Percentiles rank a stretch among this genome's conserved stretches.
Evolutionary conservation across 2,888 invertebrate genomes (phyloP).

Genomic region (Zelleria hepariella): DNA sequence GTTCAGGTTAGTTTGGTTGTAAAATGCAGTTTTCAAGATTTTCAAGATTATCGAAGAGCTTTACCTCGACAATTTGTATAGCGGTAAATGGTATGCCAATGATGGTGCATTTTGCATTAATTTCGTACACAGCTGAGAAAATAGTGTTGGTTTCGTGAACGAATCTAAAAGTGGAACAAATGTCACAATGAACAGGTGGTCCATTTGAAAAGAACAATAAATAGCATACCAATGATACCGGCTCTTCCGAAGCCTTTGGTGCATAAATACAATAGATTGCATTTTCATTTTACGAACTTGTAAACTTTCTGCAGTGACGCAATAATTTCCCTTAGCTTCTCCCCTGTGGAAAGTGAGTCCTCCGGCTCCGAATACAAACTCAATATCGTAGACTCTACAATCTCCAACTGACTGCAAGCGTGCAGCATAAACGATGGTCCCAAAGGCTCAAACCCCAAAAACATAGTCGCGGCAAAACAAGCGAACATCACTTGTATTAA

Average conservation of each 20-base stretch:
- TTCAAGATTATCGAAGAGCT: not conserved
- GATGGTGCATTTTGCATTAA: conserved; percentile 43
- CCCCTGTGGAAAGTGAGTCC: conserved; percentile 17
- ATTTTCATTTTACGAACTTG: conserved; percentile 15
- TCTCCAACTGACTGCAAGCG: conserved; percentile 42
- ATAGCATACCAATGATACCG: too few species aligned
- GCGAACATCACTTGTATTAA: not conserved
- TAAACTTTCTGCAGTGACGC: conserved; percentile 37
- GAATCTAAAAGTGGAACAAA: conserved; percentile 27
- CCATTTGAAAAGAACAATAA: too few species aligned
- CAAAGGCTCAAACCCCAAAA: conserved; percentile 48
- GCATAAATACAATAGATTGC: conserved; percentile 15
- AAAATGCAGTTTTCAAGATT: too few species aligned
- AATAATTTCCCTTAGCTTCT: conserved; percentile 34
- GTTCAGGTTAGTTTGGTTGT: too few species aligned
- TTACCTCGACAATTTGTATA: conserved; percentile 43
- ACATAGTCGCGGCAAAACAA: conserved; percentile 18
- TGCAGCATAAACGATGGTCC: conserved; percentile 48
- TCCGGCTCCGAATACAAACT: conserved; percentile 23
- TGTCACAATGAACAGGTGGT: not conserved
- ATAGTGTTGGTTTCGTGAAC: conserved; percentile 24
- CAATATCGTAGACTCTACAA: conserved; percentile 32
- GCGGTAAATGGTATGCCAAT: conserved; percentile 39
- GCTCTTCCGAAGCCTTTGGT: too few species aligned
- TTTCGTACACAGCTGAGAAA: conserved; percentile 39